Evolutionary conservation across 2,797 vertebrate genomes (phyloP).

Genomic region (Scyliorhinus canicula): DNA sequence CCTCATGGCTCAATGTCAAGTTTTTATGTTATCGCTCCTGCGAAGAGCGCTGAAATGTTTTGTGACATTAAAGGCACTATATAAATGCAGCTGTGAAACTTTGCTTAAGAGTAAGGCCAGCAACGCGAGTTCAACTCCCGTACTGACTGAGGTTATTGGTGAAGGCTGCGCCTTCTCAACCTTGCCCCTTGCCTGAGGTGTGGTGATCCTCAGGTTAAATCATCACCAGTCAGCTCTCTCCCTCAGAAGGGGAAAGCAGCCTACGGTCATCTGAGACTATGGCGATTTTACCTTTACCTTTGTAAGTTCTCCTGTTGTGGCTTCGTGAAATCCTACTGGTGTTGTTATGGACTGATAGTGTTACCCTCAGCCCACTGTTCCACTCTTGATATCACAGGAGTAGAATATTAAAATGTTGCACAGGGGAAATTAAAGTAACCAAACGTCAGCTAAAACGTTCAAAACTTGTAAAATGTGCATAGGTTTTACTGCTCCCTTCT

Average conservation of each 20-base stretch:
- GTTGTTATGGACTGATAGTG: neutral
- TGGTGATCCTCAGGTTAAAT: too few relatives aligned
- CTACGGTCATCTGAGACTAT: too few relatives aligned
- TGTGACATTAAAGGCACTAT: neutral
- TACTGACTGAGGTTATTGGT: too few relatives aligned
- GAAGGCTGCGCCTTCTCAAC: too few relatives aligned
- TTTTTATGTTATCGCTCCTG: neutral
- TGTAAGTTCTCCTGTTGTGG: neutral
- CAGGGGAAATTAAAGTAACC: neutral
- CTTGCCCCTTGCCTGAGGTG: too few relatives aligned
- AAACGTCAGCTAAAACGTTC: neutral
- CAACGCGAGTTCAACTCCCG: too few relatives aligned
- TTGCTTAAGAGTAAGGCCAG: too few relatives aligned
- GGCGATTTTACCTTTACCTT: too few relatives aligned
- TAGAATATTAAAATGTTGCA: neutral
- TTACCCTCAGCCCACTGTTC: neutral
- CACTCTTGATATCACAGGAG: neutral
- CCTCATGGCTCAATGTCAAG: neutral
- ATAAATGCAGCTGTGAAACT: neutral
- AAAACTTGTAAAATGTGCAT: neutral
- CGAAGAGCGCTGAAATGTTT: neutral
- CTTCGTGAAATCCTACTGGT: neutral
- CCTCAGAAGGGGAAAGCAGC: too few relatives aligned
- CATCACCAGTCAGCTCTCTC: too few relatives aligned
- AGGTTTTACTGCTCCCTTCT: neutral